Evolutionary conservation across 1,140 invertebrate species (phyloP).

Genomic region (Calephelis nemesis): DNA sequence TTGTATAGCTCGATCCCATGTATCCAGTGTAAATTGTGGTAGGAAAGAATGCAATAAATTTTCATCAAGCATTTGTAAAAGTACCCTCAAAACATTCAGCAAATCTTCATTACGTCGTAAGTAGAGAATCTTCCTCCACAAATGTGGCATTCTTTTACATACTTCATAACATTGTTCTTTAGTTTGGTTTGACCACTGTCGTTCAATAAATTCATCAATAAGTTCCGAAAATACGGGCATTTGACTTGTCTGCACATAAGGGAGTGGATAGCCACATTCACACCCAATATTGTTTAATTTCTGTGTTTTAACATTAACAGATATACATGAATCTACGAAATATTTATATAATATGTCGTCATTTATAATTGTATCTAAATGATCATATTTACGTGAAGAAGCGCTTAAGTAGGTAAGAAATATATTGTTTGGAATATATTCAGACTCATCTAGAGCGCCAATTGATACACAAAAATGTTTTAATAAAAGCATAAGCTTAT

Average conservation of each 20-base stretch:
- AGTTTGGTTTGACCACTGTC: slow-evolving; percentile 67
- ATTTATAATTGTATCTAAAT: slow-evolving; percentile 60
- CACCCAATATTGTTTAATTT: slow-evolving; percentile 63
- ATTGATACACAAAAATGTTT: slow-evolving; percentile 65
- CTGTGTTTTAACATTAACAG: slow-evolving; percentile 65
- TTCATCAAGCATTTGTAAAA: slow-evolving; percentile 76
- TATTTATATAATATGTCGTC: slow-evolving; percentile 71
- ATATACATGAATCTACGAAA: slow-evolving; percentile 74
- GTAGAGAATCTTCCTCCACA: slow-evolving; percentile 79
- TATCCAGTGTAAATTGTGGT: slow-evolving; percentile 71
- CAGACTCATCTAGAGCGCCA: slow-evolving; percentile 59
- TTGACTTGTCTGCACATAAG: slow-evolving; percentile 62
- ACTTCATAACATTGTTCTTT: slow-evolving; percentile 74
- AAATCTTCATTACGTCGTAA: slow-evolving; percentile 73
- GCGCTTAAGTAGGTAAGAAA: slow-evolving; percentile 66
- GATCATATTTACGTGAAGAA: slow-evolving; percentile 42
- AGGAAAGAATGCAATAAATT: slow-evolving; percentile 68
- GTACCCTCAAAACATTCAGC: slow-evolving; percentile 65
- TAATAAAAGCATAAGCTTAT: slow-evolving; percentile 62
- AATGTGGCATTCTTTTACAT: slow-evolving; percentile 80
- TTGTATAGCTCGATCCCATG: slow-evolving; percentile 68
- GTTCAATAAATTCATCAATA: slow-evolving; percentile 74
- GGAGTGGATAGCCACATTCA: slow-evolving; percentile 72
- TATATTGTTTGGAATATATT: slow-evolving; percentile 64
- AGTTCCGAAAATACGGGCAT: slow-evolving; percentile 64